Base-by-base conservation (phyloP, 1,140 invertebrate genomes). In the Brachionus plicatilis region DNA sequence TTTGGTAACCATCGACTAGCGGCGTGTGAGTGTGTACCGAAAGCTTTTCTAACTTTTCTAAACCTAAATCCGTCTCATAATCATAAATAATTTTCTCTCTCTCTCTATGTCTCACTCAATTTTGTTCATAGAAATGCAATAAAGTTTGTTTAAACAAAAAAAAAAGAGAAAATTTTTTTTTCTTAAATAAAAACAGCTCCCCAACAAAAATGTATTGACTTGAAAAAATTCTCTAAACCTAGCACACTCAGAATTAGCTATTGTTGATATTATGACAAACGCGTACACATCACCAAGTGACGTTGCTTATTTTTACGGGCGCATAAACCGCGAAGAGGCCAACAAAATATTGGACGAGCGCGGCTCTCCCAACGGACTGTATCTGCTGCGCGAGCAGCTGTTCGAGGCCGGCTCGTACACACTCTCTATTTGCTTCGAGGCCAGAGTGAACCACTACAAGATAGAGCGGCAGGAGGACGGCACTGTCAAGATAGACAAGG, bases 321-420 rank as follows among this genome's bases (percentile, higher is more conserved):
- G 88, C 20, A 90, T 91, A 53, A 89, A 89, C 1, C 87, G 91
- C 8, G 90, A 91, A 83, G 89, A 90, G 53, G 88, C 90, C 6
- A 90, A 91, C 85, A 87, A 86, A 27, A 88, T 90, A 47, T 85
- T 91, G 0, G 87, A 86, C 70, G 86, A 88, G 14, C 85, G 86
- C 27, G 89, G 89, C 11, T 87, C 85, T 78, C 41, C 85, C n/a
- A 88, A 91, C 85, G 90, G 90, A n/a, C 86, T 90, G 83, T 91
- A 88, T 86, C 85, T 91, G 9, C 85, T 91, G 41, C 82, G 90
- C 85, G 90, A 91, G 86, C 89, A 88, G 83, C 87, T 89, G 47
- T 88, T 85, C 47, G 87, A 87, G 37, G 85, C 88, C 37, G 88
- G 89, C 20, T 88, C 89, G 83, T 89, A 88, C 86, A 88, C 87